Conservation (phyloP, 2,113 vertebrate species). For the Silurus meridionalis region DNA sequence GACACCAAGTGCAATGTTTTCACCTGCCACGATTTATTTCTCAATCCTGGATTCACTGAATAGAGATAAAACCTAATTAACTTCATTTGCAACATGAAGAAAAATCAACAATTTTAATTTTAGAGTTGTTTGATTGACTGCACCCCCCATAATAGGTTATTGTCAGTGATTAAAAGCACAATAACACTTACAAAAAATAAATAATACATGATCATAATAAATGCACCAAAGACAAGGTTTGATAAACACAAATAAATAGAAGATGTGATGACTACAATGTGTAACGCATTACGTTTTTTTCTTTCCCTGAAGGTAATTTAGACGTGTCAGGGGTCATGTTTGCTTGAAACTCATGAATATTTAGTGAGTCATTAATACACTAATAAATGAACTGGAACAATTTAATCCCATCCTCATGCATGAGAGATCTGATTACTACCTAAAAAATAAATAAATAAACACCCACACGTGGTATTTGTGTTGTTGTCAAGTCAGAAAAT, state of each 20-base stretch:
- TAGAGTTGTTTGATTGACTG: not conserved
- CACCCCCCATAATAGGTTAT: not conserved
- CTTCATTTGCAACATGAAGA: not conserved
- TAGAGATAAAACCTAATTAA: not conserved
- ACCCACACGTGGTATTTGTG: not conserved
- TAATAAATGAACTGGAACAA: not conserved
- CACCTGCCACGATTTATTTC: not conserved
- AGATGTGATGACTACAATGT: not conserved
- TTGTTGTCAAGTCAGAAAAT: not conserved
- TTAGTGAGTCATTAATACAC: not conserved
- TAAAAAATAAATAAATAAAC: not conserved
- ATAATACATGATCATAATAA: not conserved
- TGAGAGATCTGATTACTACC: not conserved
- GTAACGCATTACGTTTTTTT: not conserved
- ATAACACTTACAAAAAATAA: not conserved
- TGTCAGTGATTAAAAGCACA: not conserved
- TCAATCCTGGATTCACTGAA: not conserved
- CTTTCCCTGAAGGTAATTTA: not conserved
- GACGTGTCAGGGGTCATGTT: not conserved
- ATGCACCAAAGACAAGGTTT: no score
- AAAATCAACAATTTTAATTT: not conserved
- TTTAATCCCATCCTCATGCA: not conserved
- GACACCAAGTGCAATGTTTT: slow-evolving; percentile 12
- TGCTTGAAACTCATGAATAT: slow-evolving; percentile 7
- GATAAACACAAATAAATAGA: no score